Conservation (phyloP, 30 jellyfish, hydroid and myxozoan species). For the Mastigias papua region DNA sequence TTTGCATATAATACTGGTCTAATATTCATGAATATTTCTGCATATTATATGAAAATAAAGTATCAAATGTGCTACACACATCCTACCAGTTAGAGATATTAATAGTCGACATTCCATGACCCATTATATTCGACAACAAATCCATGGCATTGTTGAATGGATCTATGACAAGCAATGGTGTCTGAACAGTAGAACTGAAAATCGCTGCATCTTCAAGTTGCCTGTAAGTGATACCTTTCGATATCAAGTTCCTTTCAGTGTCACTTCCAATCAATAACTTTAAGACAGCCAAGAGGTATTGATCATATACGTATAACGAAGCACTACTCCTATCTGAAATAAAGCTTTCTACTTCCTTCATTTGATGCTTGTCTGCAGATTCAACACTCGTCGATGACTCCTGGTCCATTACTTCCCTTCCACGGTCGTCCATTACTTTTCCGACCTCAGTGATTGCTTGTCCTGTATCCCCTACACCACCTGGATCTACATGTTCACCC, state of each 20-base stretch:
- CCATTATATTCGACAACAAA: constrained; percentile 1
- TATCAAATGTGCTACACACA: no score
- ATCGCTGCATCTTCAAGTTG: constrained; percentile 73
- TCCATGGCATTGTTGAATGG: constrained; percentile 68
- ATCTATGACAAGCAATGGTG: constrained; percentile 63
- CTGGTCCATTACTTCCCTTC: background rate
- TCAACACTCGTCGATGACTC: background rate
- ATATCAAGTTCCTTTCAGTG: constrained; percentile 47
- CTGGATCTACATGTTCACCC: background rate
- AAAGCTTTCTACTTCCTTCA: constrained; percentile 37
- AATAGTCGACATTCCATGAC: constrained; percentile 45
- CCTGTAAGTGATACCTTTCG: constrained; percentile 61
- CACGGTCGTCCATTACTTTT: background rate
- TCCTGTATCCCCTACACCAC: background rate
- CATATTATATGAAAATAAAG: no score
- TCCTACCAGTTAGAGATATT: constrained; percentile 63
- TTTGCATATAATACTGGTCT: no score
- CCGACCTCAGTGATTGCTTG: background rate
- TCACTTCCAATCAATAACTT: constrained; percentile 52
- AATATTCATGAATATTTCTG: no score
- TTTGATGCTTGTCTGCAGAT: constrained; percentile 5
- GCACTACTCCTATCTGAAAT: constrained; percentile 1
- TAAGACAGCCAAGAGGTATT: constrained; percentile 32
- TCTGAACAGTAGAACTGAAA: constrained; percentile 47
- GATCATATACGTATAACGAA: constrained; percentile 34